Evolutionary conservation across 2,113 vertebrate genomes (phyloP), one percentile per base, ranked within the genome.

Genomic region (Dicentrarchus labrax): DNA sequence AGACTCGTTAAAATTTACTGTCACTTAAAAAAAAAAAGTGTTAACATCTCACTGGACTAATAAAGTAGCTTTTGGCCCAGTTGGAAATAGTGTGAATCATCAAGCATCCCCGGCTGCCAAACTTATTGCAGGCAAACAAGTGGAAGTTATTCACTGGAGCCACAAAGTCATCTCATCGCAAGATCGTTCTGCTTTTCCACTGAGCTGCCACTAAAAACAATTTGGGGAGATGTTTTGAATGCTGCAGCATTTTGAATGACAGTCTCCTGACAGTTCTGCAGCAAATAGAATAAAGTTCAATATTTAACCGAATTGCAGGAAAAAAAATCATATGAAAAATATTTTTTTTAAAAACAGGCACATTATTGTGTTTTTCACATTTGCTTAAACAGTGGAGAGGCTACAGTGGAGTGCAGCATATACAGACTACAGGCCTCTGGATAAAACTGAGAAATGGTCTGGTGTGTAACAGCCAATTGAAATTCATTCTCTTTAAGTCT

Each of bases 1-100:
- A 64, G 80, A 83, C 86, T 68, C 6, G 38, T 90, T 93, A 78
- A 84, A 86, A 78, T 87, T 73, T 76, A 87, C 78, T 43, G 66
- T 81, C 83, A 74, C 86, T 83, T 89, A 87, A 87, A 13, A 60
- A 16, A 59, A 56, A 56, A 86, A 78, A 51, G 85, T 86, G 85
- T 78, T 90, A 88, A 86, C 72, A 89, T 87, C 83, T 92, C 90
- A 48, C 77, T 57, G 78, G 87, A 72, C 80, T 79, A 83, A 86
- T 90, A 90, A 92, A 90, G 81, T 62, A 61, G 72, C 74, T 74
- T 83, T 78, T 86, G 86, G 87, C 87, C 51, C 17, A 21, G 36
- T 83, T 88, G 21, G 59, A 38, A 64, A 80, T 76, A 24, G 60
- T 53, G 60, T 84, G 85, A 90, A 78, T 88, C 76, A 85, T 82